Conservation (phyloP, 2,113 vertebrate species). For the Nesogale talazaci region DNA sequence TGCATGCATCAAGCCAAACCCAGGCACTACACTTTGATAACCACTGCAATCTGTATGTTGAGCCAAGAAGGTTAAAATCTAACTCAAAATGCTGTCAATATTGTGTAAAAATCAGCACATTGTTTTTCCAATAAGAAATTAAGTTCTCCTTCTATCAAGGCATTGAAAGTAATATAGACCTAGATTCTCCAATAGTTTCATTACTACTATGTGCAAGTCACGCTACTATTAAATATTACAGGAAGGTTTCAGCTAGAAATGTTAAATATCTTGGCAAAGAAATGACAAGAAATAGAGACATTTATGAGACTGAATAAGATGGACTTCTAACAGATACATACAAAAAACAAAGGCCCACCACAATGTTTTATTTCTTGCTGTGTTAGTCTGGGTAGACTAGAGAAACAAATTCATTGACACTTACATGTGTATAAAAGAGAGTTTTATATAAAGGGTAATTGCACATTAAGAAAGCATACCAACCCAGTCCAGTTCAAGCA, state of each 20-base stretch:
- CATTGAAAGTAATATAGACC: neutral
- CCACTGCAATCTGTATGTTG: neutral
- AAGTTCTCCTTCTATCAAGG: neutral
- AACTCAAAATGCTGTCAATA: neutral
- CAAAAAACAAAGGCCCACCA: neutral
- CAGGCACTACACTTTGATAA: neutral
- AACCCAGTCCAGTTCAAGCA: too few relatives aligned
- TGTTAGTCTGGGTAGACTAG: too few relatives aligned
- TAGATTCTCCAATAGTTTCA: neutral
- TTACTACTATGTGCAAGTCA: neutral
- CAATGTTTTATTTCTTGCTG: neutral
- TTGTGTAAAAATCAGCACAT: neutral
- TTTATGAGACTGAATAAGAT: neutral
- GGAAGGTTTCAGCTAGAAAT: neutral
- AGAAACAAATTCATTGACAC: too few relatives aligned
- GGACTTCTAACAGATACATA: neutral
- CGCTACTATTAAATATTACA: neutral
- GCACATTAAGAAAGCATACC: too few relatives aligned
- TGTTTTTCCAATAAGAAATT: neutral
- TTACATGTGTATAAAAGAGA: too few relatives aligned
- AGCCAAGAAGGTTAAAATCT: neutral
- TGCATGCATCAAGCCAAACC: neutral
- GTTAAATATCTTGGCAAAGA: neutral
- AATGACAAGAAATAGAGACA: neutral
- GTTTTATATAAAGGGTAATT: too few relatives aligned